Base-by-base conservation (phyloP, 2,888 invertebrate genomes). In the Euzophera pinguis region DNA sequence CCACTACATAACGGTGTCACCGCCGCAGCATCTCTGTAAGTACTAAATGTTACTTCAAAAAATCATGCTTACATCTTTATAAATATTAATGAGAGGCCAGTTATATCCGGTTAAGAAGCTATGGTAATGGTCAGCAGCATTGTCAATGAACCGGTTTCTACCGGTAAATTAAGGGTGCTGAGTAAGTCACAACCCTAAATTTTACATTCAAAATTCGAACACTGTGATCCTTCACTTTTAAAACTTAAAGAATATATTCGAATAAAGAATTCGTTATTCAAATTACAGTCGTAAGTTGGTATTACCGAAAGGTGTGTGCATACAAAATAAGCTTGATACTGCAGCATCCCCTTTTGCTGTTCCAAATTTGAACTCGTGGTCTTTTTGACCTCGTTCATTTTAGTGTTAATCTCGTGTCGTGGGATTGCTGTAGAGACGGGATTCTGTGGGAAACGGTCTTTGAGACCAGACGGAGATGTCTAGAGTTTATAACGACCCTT, bases 31-130 rank as follows among this genome's bases (percentile, higher is more conserved):
- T 76, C 78, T 64, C 69, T 61, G 61, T 58, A 59, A 67, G 59
- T 62, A 84, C 84, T 84, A 75, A 54, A 61, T 53, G 38, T 52
- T 60, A 59, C 61, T 60, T 53, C 65, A 71, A 71, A 69, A 68
- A 65, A 58, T 60, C 64, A 63, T 63, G 55, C 69, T 64, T 64
- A 69, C 63, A 59, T 66, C 69, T 66, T 68, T 66, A 84, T 88
- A 81, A 85, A 88, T 90, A 88, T 87, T 87, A 81, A 88, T 88
- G 78, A 83, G 78, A 78, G 73, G 76, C 82, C 81, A 63, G 80
- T 76, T 71, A 64, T 67, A 67, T 75, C 80, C 75, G 84, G 86
- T 85, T 87, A 90, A 90, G 89, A 88, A 90, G 87, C 85, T 88
- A 88, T 89, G 89, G 73, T 87, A 90, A 88, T 87, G 78, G 69